These are phyloP conservation scores for Hylyphantes graminicola DNA, from an alignment of 1,140 invertebrate species.

Conservation along the genomic window DNA sequence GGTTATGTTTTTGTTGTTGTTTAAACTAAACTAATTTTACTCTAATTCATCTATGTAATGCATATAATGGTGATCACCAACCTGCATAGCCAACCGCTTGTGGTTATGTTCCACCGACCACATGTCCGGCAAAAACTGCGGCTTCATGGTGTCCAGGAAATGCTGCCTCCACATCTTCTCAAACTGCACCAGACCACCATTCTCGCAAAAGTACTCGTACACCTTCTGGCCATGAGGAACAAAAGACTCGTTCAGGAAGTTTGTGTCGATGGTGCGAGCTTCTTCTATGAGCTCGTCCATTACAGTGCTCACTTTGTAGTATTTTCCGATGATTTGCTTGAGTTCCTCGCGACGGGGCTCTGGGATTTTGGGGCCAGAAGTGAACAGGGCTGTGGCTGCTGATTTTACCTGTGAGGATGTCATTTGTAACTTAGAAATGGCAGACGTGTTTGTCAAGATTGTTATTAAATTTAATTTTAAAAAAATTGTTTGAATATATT, in stretches of 20 bases:
- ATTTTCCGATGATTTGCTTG: conserved; percentile 64
- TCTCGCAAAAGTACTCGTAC: conserved; percentile 73
- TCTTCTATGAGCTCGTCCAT: conserved; percentile 66
- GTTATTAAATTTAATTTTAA: too few relatives aligned
- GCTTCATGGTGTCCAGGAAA: conserved; percentile 80
- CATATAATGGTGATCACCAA: background rate
- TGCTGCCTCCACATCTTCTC: conserved; percentile 82
- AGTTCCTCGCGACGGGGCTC: conserved; percentile 69
- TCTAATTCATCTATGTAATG: too few relatives aligned
- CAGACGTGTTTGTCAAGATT: too few relatives aligned
- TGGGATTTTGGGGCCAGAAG: conserved; percentile 71
- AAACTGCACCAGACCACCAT: conserved; percentile 75
- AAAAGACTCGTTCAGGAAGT: conserved; percentile 71
- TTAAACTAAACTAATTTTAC: too few relatives aligned
- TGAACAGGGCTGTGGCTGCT: conserved; percentile 76
- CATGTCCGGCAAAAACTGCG: conserved; percentile 76
- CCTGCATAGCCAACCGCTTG: conserved; percentile 52
- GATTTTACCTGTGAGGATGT: conserved; percentile 69
- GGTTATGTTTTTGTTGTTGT: too few relatives aligned
- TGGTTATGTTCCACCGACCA: conserved; percentile 81
- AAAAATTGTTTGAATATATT: too few relatives aligned
- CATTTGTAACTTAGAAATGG: too few relatives aligned
- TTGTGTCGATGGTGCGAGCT: conserved; percentile 66
- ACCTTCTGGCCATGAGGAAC: conserved; percentile 77
- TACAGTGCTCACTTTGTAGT: conserved; percentile 65